phyloP scores from a whole-genome alignment of 2,797 vertebrate species.

The Gouania willdenowi region DNA sequence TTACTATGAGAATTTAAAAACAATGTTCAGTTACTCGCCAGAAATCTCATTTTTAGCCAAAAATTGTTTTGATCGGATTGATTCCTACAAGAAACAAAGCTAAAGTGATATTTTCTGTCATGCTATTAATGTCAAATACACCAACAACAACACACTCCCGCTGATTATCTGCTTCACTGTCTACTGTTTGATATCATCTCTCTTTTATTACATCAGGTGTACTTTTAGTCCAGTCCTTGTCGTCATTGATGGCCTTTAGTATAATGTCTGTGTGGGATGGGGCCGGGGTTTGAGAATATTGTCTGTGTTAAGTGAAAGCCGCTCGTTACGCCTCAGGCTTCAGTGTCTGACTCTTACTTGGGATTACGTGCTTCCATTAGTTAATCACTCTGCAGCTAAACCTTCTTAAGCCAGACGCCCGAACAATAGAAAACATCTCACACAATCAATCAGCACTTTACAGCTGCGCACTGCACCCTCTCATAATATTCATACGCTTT shows the following conservation, averaged over 20 bases:
- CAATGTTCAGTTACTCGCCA: no score
- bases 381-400: constrained; percentile 69
- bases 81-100: no score
- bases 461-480: background rate
- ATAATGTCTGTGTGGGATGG: constrained; percentile 4
- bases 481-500: constrained; percentile 24
- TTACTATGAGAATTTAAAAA: no score
- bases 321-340: constrained; percentile 28
- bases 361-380: constrained; percentile 72
- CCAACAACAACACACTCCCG: background rate
- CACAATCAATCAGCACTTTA: constrained; percentile 61
- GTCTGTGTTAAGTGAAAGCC: constrained; percentile 40
- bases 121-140: constrained; percentile 11
- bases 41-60: no score
- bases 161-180: background rate
- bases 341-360: constrained; percentile 55
- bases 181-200: background rate
- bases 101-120: background rate
- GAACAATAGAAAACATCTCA: constrained; percentile 50
- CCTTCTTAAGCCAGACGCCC: constrained; percentile 44
- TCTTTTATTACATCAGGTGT: constrained; percentile 11
- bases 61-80: no score
- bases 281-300: background rate
- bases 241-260: constrained; percentile 27
- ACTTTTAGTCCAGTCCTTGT: background rate